Conservation (phyloP, 2,797 vertebrate genomes). For the Ctenopoma multispine region DNA sequence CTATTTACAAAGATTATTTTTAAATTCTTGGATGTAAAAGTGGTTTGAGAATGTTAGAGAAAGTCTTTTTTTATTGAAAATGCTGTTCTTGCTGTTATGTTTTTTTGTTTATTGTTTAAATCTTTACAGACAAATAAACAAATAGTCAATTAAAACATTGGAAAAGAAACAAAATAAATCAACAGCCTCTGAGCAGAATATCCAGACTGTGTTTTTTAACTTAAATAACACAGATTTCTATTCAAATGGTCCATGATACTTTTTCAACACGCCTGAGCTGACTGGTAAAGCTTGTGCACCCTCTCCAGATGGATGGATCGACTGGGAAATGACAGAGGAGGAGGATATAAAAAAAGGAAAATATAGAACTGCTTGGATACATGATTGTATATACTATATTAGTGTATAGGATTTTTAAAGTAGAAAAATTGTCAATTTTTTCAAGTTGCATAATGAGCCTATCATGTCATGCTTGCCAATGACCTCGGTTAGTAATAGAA, state of each 20-base stretch:
- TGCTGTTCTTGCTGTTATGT: slow-evolving; percentile 59
- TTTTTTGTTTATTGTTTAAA: slow-evolving; percentile 63
- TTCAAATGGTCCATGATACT: slow-evolving; percentile 84
- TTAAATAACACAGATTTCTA: slow-evolving; percentile 79
- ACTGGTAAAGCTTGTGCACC: slow-evolving; percentile 85
- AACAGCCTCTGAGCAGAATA: slow-evolving; percentile 65
- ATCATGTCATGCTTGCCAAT: slow-evolving; percentile 80
- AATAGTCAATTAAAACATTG: slow-evolving; percentile 65
- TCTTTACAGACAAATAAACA: slow-evolving; percentile 72
- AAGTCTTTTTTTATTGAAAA: slow-evolving; percentile 69
- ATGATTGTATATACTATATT: slow-evolving; percentile 68
- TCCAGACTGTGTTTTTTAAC: slow-evolving; percentile 59
- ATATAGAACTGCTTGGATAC: slow-evolving; percentile 65
- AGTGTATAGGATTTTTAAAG: slow-evolving; percentile 64
- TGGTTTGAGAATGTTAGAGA: slow-evolving; percentile 65
- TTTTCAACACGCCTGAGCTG: slow-evolving; percentile 87
- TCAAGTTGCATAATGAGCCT: slow-evolving; percentile 85
- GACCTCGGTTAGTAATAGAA: slow-evolving; percentile 77
- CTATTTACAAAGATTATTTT: slow-evolving; percentile 86
- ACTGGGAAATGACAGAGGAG: slow-evolving; percentile 73
- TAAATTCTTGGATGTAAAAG: slow-evolving; percentile 70
- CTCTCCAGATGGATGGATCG: slow-evolving; percentile 72
- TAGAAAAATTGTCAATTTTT: slow-evolving; percentile 72
- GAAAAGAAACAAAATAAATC: slow-evolving; percentile 67
- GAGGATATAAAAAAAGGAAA: slow-evolving; percentile 55